phyloP scores from a whole-genome alignment of 2,797 vertebrate species.

The Smutsia temminckii region DNA sequence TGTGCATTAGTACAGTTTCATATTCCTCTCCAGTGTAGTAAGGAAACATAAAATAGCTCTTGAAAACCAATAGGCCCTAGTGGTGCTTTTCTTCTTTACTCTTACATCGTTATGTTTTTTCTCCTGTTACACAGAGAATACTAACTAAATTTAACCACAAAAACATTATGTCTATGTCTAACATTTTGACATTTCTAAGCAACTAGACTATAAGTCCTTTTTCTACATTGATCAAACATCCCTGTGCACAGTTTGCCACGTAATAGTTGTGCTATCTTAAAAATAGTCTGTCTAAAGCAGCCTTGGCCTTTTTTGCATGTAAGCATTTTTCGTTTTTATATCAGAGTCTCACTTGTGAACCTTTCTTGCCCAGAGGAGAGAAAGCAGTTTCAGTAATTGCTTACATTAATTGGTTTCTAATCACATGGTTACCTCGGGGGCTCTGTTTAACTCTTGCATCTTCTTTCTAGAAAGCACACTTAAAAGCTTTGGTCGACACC shows the following conservation, averaged over 20 bases:
- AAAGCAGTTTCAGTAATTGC: constrained; percentile 73
- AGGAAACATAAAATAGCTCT: constrained; percentile 45
- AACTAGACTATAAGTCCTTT: constrained; percentile 49
- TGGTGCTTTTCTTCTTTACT: constrained; percentile 51
- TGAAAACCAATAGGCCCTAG: constrained; percentile 40
- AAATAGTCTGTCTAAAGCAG: constrained; percentile 52
- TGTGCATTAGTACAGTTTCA: constrained; percentile 13
- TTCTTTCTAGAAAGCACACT: constrained; percentile 70
- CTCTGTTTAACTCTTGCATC: constrained; percentile 71
- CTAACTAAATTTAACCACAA: constrained; percentile 61
- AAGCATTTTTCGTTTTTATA: constrained; percentile 74
- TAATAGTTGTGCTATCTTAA: constrained; percentile 49
- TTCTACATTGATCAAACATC: constrained; percentile 37
- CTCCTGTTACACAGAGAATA: not conserved
- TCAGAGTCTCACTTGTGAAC: constrained; percentile 66
- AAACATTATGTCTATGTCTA: constrained; percentile 41
- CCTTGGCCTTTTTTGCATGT: constrained; percentile 59
- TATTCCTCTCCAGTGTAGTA: constrained; percentile 55
- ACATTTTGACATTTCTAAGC: constrained; percentile 65
- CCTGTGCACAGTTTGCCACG: constrained; percentile 43
- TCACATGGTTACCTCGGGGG: constrained; percentile 72
- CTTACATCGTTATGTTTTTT: constrained; percentile 19
- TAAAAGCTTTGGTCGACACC: constrained; percentile 55
- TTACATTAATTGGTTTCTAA: constrained; percentile 79
- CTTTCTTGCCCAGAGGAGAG: constrained; percentile 68